Conservation (phyloP, 2,797 vertebrate species). For the Acropternis orthonyx region DNA sequence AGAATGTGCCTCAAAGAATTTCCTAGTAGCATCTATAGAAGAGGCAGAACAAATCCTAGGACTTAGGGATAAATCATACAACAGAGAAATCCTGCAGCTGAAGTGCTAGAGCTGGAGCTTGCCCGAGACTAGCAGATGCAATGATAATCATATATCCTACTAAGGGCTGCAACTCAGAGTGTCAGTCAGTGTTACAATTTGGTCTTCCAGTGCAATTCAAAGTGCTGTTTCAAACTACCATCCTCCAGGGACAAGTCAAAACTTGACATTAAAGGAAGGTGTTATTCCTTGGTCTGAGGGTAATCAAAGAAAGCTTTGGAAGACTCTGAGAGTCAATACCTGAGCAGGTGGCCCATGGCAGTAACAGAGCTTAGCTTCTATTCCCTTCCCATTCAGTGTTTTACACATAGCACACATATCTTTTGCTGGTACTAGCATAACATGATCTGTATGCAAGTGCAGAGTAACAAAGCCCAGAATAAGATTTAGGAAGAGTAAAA, state of each 20-base stretch:
- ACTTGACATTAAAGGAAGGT: neutral
- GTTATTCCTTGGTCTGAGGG: neutral
- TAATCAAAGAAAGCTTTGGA: neutral
- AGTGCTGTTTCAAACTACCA: neutral
- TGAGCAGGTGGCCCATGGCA: neutral
- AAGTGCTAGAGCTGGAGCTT: neutral
- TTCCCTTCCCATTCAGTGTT: neutral
- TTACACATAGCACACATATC: neutral
- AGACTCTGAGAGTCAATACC: neutral
- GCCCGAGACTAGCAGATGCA: neutral
- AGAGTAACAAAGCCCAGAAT: neutral
- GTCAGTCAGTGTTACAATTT: neutral
- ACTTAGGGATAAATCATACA: neutral
- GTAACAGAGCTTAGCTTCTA: neutral
- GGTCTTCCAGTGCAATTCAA: neutral
- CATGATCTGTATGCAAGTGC: neutral
- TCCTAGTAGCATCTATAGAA: neutral
- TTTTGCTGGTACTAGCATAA: neutral
- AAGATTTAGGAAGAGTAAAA: constrained; percentile 2
- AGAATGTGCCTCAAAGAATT: neutral
- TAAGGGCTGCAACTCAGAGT: neutral
- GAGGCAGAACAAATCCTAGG: neutral
- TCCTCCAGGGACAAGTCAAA: neutral
- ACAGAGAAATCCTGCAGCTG: neutral
- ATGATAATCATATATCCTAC: neutral